phyloP scores from a whole-genome alignment of 2,113 vertebrate species.

The Aptenodytes forsteri region DNA sequence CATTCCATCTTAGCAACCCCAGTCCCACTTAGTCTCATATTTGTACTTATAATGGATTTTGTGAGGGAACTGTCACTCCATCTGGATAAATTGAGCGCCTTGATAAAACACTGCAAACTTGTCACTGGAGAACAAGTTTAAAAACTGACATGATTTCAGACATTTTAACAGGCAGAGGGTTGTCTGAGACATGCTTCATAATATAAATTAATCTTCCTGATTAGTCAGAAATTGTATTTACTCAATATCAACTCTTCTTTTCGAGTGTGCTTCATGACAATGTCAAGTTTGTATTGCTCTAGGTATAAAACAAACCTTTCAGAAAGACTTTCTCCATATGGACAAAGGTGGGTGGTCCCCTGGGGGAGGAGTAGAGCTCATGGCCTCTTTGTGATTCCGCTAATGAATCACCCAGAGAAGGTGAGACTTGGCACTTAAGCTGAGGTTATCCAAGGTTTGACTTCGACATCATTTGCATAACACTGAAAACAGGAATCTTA shows the following conservation, averaged over 20 bases:
- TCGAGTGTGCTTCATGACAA: constrained; percentile 30
- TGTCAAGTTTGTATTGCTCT: background rate
- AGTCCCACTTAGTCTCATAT: constrained; percentile 22
- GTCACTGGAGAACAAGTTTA: constrained; percentile 20
- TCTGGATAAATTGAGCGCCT: constrained; percentile 25
- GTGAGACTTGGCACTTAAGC: background rate
- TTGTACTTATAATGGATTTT: constrained; percentile 55
- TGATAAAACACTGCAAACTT: constrained; percentile 49
- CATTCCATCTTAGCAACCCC: background rate
- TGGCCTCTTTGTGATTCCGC: constrained; percentile 8
- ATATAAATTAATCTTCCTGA: constrained; percentile 42
- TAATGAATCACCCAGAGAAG: constrained; percentile 30
- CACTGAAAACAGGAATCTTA: background rate
- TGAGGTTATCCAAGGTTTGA: constrained; percentile 16
- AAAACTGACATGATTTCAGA: constrained; percentile 43
- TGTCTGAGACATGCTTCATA: constrained; percentile 34
- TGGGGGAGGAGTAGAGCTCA: background rate
- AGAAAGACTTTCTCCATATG: background rate
- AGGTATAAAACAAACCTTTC: constrained; percentile 35
- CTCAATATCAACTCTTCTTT: constrained; percentile 39
- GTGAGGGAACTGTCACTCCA: constrained; percentile 19
- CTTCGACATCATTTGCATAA: constrained; percentile 9
- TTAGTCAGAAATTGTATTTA: constrained; percentile 56
- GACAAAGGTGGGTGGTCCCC: background rate
- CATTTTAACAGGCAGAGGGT: constrained; percentile 33